Base-by-base conservation (phyloP, 2,888 invertebrate genomes). In the Lysandra bellargus region DNA sequence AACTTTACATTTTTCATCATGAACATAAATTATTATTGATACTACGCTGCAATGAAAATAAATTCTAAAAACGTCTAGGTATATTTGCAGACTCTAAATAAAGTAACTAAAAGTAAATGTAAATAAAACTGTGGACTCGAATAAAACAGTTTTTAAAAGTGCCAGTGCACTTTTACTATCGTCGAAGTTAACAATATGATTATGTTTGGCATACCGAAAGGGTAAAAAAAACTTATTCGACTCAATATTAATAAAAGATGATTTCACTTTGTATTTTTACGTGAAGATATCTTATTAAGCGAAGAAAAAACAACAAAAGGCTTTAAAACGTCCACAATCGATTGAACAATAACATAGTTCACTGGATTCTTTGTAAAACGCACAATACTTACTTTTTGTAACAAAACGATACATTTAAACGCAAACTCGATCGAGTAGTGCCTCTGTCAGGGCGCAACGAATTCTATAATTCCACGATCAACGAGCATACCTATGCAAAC, bases 331-430 rank as follows among this genome's bases (percentile, higher is more conserved):
- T 57, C 57, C 76, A 76, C 76, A 76, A 76, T 57, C 53, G 33
- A 76, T 76, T 53, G 14, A 53, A 57, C 76, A 76, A 74, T 53
- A 76, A 57, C 44, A 57, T 17, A 76, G 30, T 53, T 33, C 76
- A 57, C 57, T 44, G 14, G 76, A 33, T 53, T 76, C 57, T 30
- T 76, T 53, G 44, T 57, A 7, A 57, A 57, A 57, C 76, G 53
- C 53, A 76, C 76, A 76, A 76, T 76, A 76, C 76, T 76, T 33
- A 76, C 76, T 57, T 76, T 76, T 76, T 76, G 33, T 30, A 17
- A 23, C 33, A 57, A 76, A 76, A 76, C 49, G 53, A 76, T 76
- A 76, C 76, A 33, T 75, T 75, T 49, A 30, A 49, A 37, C 69
- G 69, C 7, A 69, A 76, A 76, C 53, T 53, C 76, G 53, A 76